Evolutionary conservation across 2,113 vertebrate genomes (phyloP).

Genomic region (Pterocles burchelli): DNA sequence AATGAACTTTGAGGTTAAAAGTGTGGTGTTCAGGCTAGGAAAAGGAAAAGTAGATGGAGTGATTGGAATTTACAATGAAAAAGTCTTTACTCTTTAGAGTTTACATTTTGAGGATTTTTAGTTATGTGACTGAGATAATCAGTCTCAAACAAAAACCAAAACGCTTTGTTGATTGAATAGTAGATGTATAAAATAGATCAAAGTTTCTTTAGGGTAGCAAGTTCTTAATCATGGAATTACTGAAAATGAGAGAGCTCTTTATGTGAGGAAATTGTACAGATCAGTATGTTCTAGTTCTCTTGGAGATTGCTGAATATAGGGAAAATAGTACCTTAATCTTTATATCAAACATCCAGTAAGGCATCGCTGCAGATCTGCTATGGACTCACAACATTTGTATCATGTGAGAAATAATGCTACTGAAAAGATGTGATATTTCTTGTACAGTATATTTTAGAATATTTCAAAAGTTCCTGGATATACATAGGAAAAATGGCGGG

Average conservation of each 20-base stretch:
- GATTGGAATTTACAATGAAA: background rate
- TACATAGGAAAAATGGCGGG: background rate
- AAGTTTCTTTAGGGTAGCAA: background rate
- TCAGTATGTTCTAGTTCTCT: background rate
- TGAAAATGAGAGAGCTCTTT: background rate
- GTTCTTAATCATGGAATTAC: background rate
- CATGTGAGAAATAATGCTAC: background rate
- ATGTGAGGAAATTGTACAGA: background rate
- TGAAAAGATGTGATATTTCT: background rate
- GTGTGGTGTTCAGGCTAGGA: slow-evolving; percentile 18
- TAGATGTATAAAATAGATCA: background rate
- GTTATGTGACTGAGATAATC: background rate
- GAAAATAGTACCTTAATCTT: background rate
- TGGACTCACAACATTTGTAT: background rate
- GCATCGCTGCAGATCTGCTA: background rate
- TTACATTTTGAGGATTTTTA: background rate
- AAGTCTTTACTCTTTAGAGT: background rate
- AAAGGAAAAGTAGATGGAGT: background rate
- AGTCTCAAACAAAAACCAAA: background rate
- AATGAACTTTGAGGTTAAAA: slow-evolving; percentile 66
- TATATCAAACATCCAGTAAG: background rate
- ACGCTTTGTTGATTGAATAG: background rate
- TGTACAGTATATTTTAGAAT: background rate
- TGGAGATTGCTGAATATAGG: background rate
- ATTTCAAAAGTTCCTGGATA: background rate